phyloP scores from a whole-genome alignment of 35 echinoderm and acorn worm species.

The Apostichopus californicus region DNA sequence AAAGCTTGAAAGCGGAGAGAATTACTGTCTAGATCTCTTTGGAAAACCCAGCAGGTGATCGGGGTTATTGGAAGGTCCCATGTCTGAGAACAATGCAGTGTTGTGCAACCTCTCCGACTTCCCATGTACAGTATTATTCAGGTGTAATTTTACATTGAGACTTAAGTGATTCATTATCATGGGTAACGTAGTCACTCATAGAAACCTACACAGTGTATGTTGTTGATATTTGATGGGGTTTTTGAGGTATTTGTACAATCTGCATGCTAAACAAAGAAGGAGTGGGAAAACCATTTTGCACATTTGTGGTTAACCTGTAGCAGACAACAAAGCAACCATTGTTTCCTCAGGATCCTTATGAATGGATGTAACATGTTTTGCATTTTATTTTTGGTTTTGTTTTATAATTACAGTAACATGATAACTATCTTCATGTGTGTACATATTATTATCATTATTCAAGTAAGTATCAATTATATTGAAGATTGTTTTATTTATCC shows the following conservation, averaged over 20 bases:
- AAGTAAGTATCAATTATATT: no score
- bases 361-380: background rate
- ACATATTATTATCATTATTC: no score
- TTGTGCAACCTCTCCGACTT: background rate
- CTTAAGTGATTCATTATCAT: conserved; percentile 21
- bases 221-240: background rate
- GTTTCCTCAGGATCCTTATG: conserved; percentile 12
- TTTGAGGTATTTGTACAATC: background rate
- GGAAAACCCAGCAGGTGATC: conserved; percentile 12
- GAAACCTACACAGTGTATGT: background rate
- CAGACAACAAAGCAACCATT: conserved; percentile 13
- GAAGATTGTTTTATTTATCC: no score
- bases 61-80: conserved; percentile 13
- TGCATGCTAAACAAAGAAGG: background rate
- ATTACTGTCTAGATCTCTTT: background rate
- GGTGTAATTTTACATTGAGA: conserved; percentile 31
- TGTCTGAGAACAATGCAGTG: conserved; percentile 22
- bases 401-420: background rate
- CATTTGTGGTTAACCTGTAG: background rate
- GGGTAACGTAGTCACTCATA: background rate
- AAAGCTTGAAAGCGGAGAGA: background rate
- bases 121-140: background rate
- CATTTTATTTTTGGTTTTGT: background rate
- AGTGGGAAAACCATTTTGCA: background rate
- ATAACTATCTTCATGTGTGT: no score